Evolutionary conservation across 2,888 invertebrate species (phyloP), one percentile per base, ranked within the genome.

Genomic region (Andrena bucephala): DNA sequence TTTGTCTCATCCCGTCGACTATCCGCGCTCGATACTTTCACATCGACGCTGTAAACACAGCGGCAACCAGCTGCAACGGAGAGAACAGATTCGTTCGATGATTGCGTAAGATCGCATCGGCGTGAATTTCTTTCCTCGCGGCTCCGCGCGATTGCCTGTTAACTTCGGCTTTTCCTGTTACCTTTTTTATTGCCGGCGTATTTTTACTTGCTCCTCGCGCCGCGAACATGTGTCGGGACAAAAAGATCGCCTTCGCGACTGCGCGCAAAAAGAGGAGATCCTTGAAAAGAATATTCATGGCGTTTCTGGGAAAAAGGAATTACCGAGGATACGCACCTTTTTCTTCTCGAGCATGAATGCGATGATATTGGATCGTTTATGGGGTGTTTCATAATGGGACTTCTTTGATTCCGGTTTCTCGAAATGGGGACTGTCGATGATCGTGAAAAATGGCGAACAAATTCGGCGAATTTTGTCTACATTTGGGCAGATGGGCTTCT

Each of bases 1-100:
- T 84, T 75, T 83, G 83, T 84, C 83, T 74, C 83, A 77, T 74
- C 69, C 67, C n/a, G 42, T 27, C 59, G 50, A 60, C 48, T 78
- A 74, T 65, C 27, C 66, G 60, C 59, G 57, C 13, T 73, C 68
- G 60, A 67, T 72, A 65, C 83, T 84, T 83, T 83, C 83, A 71
- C 83, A 48, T 83, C 70, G 54, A 66, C 36, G 29, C 13, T 59
- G 36, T 8, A 52, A 60, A 74, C 57, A 59, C 31, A 10, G 8
- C 16, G 20, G 29, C 59, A 42, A n/a, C 27, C 10, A 36, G 3
- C 2, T 59, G n/a, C 31, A 24, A 59, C 42, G 57, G 31, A 10
- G 54, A 42, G 42, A 42, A 66, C 54, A 20, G 65, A 70, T 65
- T 57, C 54, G 29, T 24, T 62, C 36, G 48, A 7, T 0, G 16